A percentile compares a stretch with the other conserved stretches of the same genome.
phyloP scores from a whole-genome alignment of 2,888 invertebrate species.

The Erebia palarica region DNA sequence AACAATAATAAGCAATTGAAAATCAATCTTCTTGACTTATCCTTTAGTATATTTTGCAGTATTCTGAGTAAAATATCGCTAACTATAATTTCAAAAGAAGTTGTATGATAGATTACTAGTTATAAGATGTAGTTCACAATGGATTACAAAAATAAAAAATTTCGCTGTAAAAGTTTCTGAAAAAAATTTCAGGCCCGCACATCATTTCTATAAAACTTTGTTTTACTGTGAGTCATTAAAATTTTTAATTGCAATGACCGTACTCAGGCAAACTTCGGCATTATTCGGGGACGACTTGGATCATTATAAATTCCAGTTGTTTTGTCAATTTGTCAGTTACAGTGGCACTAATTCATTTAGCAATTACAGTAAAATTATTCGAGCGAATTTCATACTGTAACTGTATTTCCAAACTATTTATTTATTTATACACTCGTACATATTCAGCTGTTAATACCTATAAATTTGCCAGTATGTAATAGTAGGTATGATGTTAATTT shows the following conservation, averaged over 20 bases:
- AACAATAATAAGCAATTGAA: too few relatives aligned
- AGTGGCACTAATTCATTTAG: conserved; percentile 24
- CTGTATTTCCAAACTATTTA: conserved; percentile 14
- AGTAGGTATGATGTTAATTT: background rate
- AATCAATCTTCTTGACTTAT: too few relatives aligned
- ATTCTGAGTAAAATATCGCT: too few relatives aligned
- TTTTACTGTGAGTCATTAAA: conserved; percentile 17
- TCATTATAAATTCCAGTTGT: conserved; percentile 29
- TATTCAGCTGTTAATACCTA: background rate
- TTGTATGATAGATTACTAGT: too few relatives aligned
- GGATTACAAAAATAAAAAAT: background rate
- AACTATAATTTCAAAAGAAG: too few relatives aligned
- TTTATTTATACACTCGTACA: background rate
- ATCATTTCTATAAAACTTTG: conserved; percentile 9
- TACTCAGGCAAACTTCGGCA: conserved; percentile 4
- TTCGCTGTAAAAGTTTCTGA: background rate
- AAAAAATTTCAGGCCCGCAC: background rate
- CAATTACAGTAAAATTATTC: conserved; percentile 24
- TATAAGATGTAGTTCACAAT: background rate
- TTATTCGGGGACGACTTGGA: conserved; percentile 11
- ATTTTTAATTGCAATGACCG: conserved; percentile 13
- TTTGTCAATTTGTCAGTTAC: conserved; percentile 29
- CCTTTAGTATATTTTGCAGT: too few relatives aligned
- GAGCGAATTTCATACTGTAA: conserved; percentile 11
- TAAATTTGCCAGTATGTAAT: background rate